phyloP scores from a whole-genome alignment of 2,797 vertebrate genomes.

The Rallus crepitans region DNA sequence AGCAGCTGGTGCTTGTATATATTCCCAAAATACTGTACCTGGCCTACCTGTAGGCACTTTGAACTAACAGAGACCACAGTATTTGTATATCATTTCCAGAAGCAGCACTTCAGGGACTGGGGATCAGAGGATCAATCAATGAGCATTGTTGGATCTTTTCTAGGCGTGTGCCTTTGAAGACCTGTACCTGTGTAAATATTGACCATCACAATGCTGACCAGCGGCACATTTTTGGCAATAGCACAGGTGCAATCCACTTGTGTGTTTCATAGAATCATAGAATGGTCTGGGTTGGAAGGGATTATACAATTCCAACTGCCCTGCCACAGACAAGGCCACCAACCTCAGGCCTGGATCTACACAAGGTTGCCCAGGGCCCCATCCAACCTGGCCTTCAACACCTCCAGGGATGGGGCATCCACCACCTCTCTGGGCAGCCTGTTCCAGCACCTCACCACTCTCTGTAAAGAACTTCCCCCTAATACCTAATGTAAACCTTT shows the following conservation, averaged over 20 bases:
- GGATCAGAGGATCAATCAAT: constrained; percentile 13
- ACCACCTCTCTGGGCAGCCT: no score
- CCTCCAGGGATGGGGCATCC: no score
- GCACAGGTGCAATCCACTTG: not conserved
- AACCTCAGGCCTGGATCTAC: no score
- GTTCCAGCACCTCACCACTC: no score
- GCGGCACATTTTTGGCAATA: constrained; percentile 5
- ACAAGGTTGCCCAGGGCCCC: no score
- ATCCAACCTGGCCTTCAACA: no score
- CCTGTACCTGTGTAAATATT: constrained; percentile 39
- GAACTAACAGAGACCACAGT: not conserved
- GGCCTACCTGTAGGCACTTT: constrained; percentile 14
- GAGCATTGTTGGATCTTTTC: constrained; percentile 19
- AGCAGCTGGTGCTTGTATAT: not conserved
- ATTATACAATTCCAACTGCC: no score
- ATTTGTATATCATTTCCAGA: constrained; percentile 50
- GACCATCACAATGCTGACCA: not conserved
- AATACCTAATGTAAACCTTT: no score
- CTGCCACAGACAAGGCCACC: no score
- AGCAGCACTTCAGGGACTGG: constrained; percentile 27
- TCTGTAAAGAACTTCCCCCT: no score
- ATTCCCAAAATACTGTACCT: not conserved
- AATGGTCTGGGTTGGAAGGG: no score
- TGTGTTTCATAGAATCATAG: not conserved
- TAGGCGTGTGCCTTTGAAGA: constrained; percentile 8